These are phyloP conservation scores for Synaphobranchus kaupii DNA, from an alignment of 2,797 vertebrate species.

Conservation along the genomic window DNA sequence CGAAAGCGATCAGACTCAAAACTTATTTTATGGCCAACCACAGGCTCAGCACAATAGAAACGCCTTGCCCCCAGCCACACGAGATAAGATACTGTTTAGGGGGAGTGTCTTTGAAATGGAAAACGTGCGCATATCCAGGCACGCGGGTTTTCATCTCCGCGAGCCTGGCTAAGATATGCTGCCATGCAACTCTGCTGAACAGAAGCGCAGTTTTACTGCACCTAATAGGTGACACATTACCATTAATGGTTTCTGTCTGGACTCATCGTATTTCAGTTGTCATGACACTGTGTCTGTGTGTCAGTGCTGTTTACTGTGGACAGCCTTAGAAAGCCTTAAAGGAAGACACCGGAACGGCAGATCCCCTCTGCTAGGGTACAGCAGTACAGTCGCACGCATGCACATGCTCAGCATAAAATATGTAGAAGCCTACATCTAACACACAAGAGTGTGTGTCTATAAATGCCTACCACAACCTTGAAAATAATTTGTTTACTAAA, in stretches of 20 bases:
- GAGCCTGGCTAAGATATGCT: no score
- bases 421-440: not conserved
- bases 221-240: not conserved
- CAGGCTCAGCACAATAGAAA: not conserved
- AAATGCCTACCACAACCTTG: not conserved
- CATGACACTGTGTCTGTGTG: not conserved
- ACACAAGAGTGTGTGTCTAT: not conserved
- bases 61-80: not conserved
- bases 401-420: slow-evolving; percentile 5
- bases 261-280: not conserved
- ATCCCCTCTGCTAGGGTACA: no score
- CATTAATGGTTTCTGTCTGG: not conserved
- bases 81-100: not conserved
- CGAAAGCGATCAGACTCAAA: not conserved
- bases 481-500: not conserved
- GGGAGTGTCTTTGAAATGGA: no score
- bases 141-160: no score
- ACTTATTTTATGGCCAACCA: not conserved
- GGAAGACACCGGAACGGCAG: no score
- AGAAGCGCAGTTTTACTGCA: slow-evolving; percentile 13
- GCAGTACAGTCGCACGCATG: not conserved
- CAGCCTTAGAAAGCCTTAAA: no score
- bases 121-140: not conserved
- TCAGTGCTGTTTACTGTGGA: no score
- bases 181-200: no score